These are phyloP conservation scores for Drosophila jambulina DNA, from an alignment of 1,140 invertebrate genomes.

Conservation along the genomic window DNA sequence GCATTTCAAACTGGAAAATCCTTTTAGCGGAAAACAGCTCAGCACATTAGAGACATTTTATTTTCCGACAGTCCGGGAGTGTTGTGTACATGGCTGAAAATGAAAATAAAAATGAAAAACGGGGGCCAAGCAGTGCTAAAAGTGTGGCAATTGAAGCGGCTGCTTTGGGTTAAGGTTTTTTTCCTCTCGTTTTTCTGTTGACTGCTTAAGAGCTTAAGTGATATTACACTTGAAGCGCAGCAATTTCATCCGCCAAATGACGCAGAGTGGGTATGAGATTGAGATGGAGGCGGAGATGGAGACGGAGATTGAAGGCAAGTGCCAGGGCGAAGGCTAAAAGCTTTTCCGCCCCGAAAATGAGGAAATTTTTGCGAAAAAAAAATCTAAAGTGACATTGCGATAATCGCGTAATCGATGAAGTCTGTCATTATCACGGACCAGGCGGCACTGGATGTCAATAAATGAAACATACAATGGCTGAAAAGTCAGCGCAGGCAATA, in stretches of 20 bases:
- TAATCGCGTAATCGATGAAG: slow-evolving; percentile 84
- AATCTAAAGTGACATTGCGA: slow-evolving; percentile 78
- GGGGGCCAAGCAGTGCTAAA: slow-evolving; percentile 35
- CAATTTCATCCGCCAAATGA: slow-evolving; percentile 74
- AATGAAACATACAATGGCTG: slow-evolving; percentile 62
- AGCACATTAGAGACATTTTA: slow-evolving; percentile 65
- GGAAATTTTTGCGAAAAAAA: slow-evolving; percentile 61
- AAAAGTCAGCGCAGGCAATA: slow-evolving; percentile 51
- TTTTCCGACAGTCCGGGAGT: slow-evolving; percentile 37
- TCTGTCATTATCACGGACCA: slow-evolving; percentile 80
- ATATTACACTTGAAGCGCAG: slow-evolving; percentile 80
- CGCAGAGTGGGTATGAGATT: slow-evolving; percentile 37
- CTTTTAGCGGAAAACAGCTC: slow-evolving; percentile 76
- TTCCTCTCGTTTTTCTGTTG: slow-evolving; percentile 29
- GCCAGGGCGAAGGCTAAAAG: slow-evolving; percentile 62
- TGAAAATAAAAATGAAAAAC: slow-evolving; percentile 2
- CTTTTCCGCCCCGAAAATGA: slow-evolving; percentile 72
- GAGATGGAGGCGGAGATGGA: slow-evolving; percentile 7
- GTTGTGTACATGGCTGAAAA: slow-evolving; percentile 19
- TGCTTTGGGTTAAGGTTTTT: slow-evolving; percentile 27
- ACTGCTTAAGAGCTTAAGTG: slow-evolving; percentile 82
- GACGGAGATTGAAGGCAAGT: not conserved
- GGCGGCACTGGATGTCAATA: slow-evolving; percentile 59
- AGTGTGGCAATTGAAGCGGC: slow-evolving; percentile 58
- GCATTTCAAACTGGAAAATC: slow-evolving; percentile 67